Base-by-base conservation (phyloP, 1,140 invertebrate genomes). In the Bathynomus jamesi region DNA sequence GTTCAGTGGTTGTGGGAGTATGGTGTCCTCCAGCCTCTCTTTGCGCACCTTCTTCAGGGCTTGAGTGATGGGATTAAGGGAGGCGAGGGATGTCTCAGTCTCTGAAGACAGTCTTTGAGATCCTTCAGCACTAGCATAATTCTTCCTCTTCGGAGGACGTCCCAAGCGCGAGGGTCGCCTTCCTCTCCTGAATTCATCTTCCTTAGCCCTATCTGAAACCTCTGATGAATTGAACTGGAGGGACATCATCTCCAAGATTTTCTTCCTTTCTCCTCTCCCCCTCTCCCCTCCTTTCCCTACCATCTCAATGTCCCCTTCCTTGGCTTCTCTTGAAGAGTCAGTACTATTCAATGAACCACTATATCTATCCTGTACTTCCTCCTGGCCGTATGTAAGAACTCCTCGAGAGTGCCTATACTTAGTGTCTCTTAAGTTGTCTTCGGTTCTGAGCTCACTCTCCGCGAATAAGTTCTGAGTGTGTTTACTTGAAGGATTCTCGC, bases 241-340 rank as follows among this genome's bases (percentile, higher is more conserved):
- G 24, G 74, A 76, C 74, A 76, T 76, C 66, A 73, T 63, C 53
- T 76, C 74, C 11, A 76, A 53, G 24, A 76, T 64, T 25, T 76
- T 76, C 29, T 76, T 73, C 46, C 71, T 76, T 28, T 73, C 62
- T 40, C 71, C 74, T 46, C 69, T 71, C n/a, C 64, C 70, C 21
- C 21, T 53, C 21, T 53, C 40, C 21, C 40, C 40, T 17, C 11
- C 13, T 5, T 53, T 53, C 13, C 40, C 40, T 17, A 53, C 40
- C 40, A 53, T 53, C 21, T 53, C 40, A 53, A 21, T 17, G 11
- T 53, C 40, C 21, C 21, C 40, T 17, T 17, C 40, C 13, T 21
- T 21, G 11, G 40, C 2, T 17, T 53, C 40, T 17, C 13, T 17
- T 17, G 40, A 53, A 21, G 11, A 17, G 2, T 53, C 40, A 3